Base-by-base conservation (phyloP, 2,888 invertebrate species). In the Sminthurides aquaticus region DNA sequence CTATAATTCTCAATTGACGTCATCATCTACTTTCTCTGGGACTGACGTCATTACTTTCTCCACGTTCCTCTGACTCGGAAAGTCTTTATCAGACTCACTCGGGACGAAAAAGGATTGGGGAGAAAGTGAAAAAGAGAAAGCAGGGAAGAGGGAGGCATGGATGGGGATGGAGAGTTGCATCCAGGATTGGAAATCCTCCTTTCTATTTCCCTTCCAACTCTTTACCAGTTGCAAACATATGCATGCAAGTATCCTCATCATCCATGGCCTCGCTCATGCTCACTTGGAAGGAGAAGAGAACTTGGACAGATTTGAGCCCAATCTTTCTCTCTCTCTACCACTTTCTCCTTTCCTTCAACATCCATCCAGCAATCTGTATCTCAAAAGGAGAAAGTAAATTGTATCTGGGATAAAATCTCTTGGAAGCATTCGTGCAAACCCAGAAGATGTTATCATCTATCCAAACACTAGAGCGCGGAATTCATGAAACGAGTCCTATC, bases 11-110 rank as follows among this genome's bases (percentile, higher is more conserved):
- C 34, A 24, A 64, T 64, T 64, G 64, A 64, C 64, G 64, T 64
- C 64, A 64, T 64, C 64, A 49, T 64, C 64, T 64, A 60, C 56
- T 64, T 64, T 60, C 64, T 60, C 59, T 56, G 55, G 5, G 48
- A 28, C 63, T 64, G 64, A 64, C 64, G 64, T 64, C 64, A 64
- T 56, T 48, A 49, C 49, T 49, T 49, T 49, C 25, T 27, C 60
- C 60, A n/a, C 52, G 22, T 60, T 15, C 26, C 60, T 25, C 60
- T 49, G 3, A 11, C n/a, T 2, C 60, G 29, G 24, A 34, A 8
- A 60, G 43, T 11, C 22, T 52, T 52, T 20, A 52, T 52, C 22
- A 34, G 43, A 5, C 43, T 34, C 26, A 56, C 25, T 56, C 24
- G 56, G 25, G 56, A 56, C 15, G 56, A 25, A 11, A 25, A 56